Evolutionary conservation across 2,888 invertebrate genomes (phyloP), one percentile per base, ranked within the genome.

Genomic region (Zygothrica quintamaculata): DNA sequence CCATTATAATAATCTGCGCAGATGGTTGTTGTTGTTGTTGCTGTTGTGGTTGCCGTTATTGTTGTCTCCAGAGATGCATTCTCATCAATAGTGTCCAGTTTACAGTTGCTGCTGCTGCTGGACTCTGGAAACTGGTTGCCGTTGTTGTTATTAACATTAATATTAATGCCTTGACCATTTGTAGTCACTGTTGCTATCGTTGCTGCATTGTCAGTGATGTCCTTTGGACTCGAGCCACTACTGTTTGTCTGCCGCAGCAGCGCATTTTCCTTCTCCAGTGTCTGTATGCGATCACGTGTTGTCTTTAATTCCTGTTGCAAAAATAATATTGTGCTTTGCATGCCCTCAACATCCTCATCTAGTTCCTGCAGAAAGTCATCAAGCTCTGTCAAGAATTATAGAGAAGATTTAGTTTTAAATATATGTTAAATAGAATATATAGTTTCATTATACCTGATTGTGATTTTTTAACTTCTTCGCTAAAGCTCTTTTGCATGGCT

Each of bases 301-400:
- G 97, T 96, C 60, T 97, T 94, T 64, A 99, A 92, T 91, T 99
- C 98, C 90, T 97, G 97, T 89, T 99, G 98, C 62, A 99, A 93
- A 92, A 96, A 96, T 91, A 97, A 93, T 88, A 99, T 98, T 67
- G 98, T 98, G 89, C 98, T 97, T 92, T 99, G 99, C 98, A 99
- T 98, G 15, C 98, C 98, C 91, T 99, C 99, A 33, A 98, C 96
- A 90, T 99, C 98, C 91, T 98, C 98, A 88, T 99, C 99, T 68
- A 99, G 91, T 90, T 99, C 99, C 90, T 97, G 96, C 43, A 99
- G 93, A 90, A 98, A 96, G 89, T 98, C 98, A 89, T 99, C 99
- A 86, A 98, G 92, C 92, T 99, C 99, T 96, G 50, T 13, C 26
- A 37, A 7, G 0, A 34, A 29, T n/a, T n/a, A n/a, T n/a, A n/a